Percentiles rank a stretch among this genome's conserved stretches.
These are phyloP conservation scores for Drosophila suboccidentalis DNA, from an alignment of 2,888 invertebrate genomes.

Conservation along the genomic window DNA sequence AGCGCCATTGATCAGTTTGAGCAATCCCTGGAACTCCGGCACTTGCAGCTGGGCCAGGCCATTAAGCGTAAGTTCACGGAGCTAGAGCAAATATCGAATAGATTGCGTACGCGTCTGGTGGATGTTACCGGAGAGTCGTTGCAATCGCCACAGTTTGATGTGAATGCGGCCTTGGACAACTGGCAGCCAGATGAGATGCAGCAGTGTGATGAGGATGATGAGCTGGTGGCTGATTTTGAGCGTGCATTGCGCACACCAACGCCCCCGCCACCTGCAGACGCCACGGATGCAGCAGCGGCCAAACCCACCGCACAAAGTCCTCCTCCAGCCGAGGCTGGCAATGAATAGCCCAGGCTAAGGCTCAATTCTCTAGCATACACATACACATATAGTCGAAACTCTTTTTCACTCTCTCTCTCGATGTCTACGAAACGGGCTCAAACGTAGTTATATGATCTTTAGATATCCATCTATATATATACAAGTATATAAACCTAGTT, in stretches of 20 bases:
- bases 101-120: slow-evolving; percentile 87
- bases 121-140: slow-evolving; percentile 87
- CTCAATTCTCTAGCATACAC: slow-evolving; percentile 33
- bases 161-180: slow-evolving; percentile 59
- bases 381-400: slow-evolving; percentile 36
- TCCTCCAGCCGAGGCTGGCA: slow-evolving; percentile 33
- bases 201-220: slow-evolving; percentile 82
- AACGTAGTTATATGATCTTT: slow-evolving; percentile 51
- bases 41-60: slow-evolving; percentile 85
- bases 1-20: slow-evolving; percentile 81
- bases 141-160: slow-evolving; percentile 85
- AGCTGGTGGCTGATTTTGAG: slow-evolving; percentile 86
- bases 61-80: slow-evolving; percentile 88
- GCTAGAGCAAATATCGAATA: slow-evolving; percentile 88
- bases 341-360: slow-evolving; percentile 57
- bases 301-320: slow-evolving; percentile 58
- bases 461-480: slow-evolving; percentile 46
- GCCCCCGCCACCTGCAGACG: slow-evolving; percentile 32
- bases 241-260: slow-evolving; percentile 87
- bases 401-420: slow-evolving; percentile 53
- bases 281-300: slow-evolving; percentile 4
- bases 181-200: slow-evolving; percentile 66
- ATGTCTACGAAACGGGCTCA: slow-evolving; percentile 72
- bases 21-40: slow-evolving; percentile 78
- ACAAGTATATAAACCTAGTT: slow-evolving; percentile 51